Percentiles rank a stretch among this genome's conserved stretches.
These are phyloP conservation scores for Macrocentrus cingulum DNA, from an alignment of 1,140 invertebrate genomes.

Conservation along the genomic window DNA sequence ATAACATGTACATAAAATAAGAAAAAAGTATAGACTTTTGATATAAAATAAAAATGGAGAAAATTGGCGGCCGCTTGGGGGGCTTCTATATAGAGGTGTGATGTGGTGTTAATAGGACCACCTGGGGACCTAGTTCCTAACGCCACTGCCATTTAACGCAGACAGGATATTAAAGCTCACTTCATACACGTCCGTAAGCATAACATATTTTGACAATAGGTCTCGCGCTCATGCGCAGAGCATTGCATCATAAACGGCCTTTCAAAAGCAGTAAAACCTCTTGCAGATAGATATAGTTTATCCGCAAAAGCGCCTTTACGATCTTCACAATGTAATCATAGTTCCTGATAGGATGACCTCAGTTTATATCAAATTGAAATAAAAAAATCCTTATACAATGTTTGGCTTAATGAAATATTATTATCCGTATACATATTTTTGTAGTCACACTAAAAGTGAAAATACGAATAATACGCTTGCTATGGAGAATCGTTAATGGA, in stretches of 20 bases:
- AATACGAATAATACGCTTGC: too few species aligned
- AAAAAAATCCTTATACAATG: too few species aligned
- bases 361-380: too few species aligned
- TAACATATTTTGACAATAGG: constrained; percentile 54
- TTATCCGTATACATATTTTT: too few species aligned
- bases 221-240: constrained; percentile 29
- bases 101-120: constrained; percentile 46
- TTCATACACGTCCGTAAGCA: constrained; percentile 2
- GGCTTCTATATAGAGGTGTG: background rate
- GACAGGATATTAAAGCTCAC: constrained; percentile 55
- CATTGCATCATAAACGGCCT: constrained; percentile 49
- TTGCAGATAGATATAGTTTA: constrained; percentile 40
- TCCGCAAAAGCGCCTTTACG: constrained; percentile 22
- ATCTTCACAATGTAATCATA: background rate
- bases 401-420: too few species aligned
- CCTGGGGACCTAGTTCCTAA: constrained; percentile 45
- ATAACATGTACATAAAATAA: too few species aligned
- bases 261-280: constrained; percentile 47
- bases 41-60: background rate
- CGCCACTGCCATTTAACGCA: constrained; percentile 51
- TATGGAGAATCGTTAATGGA: constrained; percentile 21
- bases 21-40: too few species aligned
- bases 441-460: too few species aligned
- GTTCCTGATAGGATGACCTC: too few species aligned
- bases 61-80: background rate